Conservation (phyloP, 2,113 vertebrate species). For the Sander vitreus region DNA sequence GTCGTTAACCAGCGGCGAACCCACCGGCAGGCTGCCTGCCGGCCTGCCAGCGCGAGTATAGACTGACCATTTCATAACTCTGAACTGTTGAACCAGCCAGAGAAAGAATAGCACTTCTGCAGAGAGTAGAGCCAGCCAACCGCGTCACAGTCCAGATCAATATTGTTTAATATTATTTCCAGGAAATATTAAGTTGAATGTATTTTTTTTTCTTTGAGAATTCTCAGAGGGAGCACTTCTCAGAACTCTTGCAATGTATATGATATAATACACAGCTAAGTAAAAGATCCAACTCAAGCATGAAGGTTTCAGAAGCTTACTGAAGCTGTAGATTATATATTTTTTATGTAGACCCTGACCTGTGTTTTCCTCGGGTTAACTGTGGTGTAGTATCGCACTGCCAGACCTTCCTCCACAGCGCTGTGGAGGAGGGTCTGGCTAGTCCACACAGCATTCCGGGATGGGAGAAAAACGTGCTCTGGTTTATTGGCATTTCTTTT, state of each 20-base stretch:
- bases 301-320: background rate
- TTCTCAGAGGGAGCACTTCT: background rate
- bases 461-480: no score
- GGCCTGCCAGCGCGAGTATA: slow-evolving; percentile 7
- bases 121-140: background rate
- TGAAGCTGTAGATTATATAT: background rate
- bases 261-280: background rate
- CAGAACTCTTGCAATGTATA: background rate
- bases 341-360: no score
- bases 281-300: background rate
- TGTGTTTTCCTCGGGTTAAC: no score
- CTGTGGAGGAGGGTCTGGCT: no score
- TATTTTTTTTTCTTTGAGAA: background rate
- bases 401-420: no score
- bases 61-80: slow-evolving; percentile 10
- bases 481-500: no score
- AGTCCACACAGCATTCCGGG: no score
- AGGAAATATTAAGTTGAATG: slow-evolving; percentile 11
- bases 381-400: no score
- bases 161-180: background rate
- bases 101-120: background rate
- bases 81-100: slow-evolving; percentile 40
- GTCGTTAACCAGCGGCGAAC: slow-evolving; percentile 28
- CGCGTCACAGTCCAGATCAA: slow-evolving; percentile 15
- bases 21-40: no score